phyloP scores from a whole-genome alignment of 2,888 invertebrate species.

The Xestoiulus laeticollis region DNA sequence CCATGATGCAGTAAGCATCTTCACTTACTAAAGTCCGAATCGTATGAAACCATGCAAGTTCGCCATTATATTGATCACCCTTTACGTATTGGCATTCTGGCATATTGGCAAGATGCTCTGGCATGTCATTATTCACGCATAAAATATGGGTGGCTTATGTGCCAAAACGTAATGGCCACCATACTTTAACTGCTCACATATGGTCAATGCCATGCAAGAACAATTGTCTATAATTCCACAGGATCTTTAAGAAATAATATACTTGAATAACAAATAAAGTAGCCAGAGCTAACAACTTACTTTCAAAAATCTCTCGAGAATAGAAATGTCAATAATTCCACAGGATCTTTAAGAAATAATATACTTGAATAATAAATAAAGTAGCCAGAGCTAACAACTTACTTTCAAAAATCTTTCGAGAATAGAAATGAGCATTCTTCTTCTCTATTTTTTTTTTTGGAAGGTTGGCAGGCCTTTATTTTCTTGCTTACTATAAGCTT shows the following conservation, averaged over 20 bases:
- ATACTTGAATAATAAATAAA: neutral
- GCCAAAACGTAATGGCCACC: neutral
- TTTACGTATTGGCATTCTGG: too few species aligned
- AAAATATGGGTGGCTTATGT: neutral
- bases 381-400: neutral
- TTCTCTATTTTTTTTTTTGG: neutral
- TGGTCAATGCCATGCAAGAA: too few species aligned
- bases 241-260: too few species aligned
- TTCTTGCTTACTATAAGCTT: neutral
- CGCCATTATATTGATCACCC: too few species aligned
- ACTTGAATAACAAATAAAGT: neutral
- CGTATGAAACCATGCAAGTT: too few species aligned
- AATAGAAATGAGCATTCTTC: constrained; percentile 4
- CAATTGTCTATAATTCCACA: too few species aligned
- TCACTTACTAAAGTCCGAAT: too few species aligned
- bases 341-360: too few species aligned
- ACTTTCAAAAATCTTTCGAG: neutral
- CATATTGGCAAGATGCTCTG: too few species aligned
- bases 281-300: neutral
- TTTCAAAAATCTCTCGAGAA: neutral
- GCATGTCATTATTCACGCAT: neutral
- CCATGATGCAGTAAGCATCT: too few species aligned
- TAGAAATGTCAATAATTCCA: too few species aligned
- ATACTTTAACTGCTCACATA: neutral
- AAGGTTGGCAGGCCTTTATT: neutral